phyloP scores from a whole-genome alignment of 2,113 vertebrate genomes.

The Pungitius pungitius region DNA sequence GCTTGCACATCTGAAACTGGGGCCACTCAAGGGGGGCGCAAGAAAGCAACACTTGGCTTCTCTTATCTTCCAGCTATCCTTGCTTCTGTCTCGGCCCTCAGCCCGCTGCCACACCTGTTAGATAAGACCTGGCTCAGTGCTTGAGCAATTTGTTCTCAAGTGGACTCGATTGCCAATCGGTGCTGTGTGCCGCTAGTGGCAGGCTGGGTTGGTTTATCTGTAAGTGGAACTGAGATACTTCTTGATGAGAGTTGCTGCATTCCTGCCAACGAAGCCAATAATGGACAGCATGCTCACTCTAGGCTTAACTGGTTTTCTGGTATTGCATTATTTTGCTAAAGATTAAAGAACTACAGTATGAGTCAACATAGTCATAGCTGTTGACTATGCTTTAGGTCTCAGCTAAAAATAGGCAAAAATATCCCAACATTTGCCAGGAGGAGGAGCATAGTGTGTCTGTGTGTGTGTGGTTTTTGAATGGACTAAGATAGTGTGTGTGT shows the following conservation, averaged over 20 bases:
- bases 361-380: not conserved
- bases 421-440: slow-evolving; percentile 6
- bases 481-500: too few relatives aligned
- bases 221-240: slow-evolving; percentile 5
- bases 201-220: not conserved
- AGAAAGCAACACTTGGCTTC: not conserved
- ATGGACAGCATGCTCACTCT: not conserved
- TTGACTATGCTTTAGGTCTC: not conserved
- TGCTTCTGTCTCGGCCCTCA: not conserved
- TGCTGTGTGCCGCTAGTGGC: not conserved
- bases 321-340: not conserved
- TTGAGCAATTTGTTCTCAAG: slow-evolving; percentile 40
- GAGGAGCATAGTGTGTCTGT: not conserved
- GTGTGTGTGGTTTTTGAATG: not conserved
- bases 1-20: slow-evolving; percentile 11
- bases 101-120: slow-evolving; percentile 14
- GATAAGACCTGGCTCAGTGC: slow-evolving; percentile 28
- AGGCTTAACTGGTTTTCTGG: not conserved
- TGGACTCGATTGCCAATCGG: slow-evolving; percentile 27
- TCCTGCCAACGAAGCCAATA: not conserved
- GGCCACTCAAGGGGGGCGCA: not conserved
- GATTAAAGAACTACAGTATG: not conserved
- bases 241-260: not conserved
- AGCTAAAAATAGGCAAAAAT: not conserved
- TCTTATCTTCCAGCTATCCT: slow-evolving; percentile 25